Base-by-base conservation (phyloP, 2,113 vertebrate genomes). In the Myrmecophaga tridactyla region DNA sequence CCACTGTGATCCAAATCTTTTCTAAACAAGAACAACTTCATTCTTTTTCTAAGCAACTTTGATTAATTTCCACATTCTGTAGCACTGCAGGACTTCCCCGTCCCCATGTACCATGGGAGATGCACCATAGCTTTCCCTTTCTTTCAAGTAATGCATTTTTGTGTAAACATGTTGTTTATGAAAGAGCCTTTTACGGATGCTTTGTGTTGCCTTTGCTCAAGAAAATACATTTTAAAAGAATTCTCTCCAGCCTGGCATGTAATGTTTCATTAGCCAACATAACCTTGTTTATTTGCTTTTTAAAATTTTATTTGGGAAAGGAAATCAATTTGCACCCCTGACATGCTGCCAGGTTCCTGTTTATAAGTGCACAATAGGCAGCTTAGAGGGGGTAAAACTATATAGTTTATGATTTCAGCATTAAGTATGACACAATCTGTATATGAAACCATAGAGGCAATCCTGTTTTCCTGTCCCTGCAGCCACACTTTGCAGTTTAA, bases 201-300 rank as follows among this genome's bases (percentile, higher is more conserved):
- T 96, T 98, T 96, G 94, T 98, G 95, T 97, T 98, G 96, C 97
- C 97, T 98, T 97, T 97, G 94, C 96, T 98, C 96, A 93, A 97
- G 97, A 98, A 98, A 98, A 98, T 98, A 97, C 93, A 89, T 96
- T 97, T 97, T 96, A 98, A 97, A 97, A 97, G 98, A 98, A 97
- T 97, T 98, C 97, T 97, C 93, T 97, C 96, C 98, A 98, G 97
- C 97, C 98, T 98, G 97, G 97, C 98, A 97, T 98, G 98, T 98
- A 98, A 98, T 98, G 97, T 98, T 99, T 99, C 98, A 98, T 98
- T 99, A 99, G 98, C 95, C 98, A 97, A 97, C 98, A 97, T 98
- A 98, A 98, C 98, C 97, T 98, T 98, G 98, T 98, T 98, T 98
- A 98, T 98, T 99, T 98, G 98, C 97, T 98, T 98, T 98, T 98